Conservation (phyloP, 2,113 vertebrate genomes). For the Salminus brasiliensis region DNA sequence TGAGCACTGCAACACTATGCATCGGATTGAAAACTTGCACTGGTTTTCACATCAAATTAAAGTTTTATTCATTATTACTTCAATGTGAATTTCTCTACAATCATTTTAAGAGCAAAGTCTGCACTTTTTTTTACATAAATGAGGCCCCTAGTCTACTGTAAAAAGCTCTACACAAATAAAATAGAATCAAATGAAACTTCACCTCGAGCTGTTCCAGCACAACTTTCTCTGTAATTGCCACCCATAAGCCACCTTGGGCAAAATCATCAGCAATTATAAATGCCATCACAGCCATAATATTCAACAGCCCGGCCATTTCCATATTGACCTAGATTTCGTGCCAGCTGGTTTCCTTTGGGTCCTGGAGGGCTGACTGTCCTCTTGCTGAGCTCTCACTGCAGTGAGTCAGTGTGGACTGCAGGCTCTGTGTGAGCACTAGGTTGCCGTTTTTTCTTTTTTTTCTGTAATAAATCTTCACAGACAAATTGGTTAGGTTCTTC, state of each 20-base stretch:
- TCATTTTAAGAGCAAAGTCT: background rate
- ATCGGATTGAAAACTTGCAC: too few relatives aligned
- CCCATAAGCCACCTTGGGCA: background rate
- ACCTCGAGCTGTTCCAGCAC: background rate
- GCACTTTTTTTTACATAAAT: background rate
- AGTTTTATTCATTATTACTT: background rate
- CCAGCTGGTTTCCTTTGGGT: constrained; percentile 20
- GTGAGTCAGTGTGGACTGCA: constrained; percentile 15
- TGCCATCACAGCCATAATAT: constrained; percentile 8
- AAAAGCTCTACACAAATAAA: background rate
- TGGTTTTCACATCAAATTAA: background rate
- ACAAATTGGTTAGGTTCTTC: constrained; percentile 25
- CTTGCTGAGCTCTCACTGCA: constrained; percentile 1
- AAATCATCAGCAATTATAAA: constrained; percentile 5
- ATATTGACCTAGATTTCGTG: constrained; percentile 18
- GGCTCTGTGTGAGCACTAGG: background rate
- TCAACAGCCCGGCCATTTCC: background rate
- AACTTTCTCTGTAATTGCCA: constrained; percentile 8
- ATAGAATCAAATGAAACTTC: background rate
- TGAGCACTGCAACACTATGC: too few relatives aligned
- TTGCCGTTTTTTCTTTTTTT: background rate
- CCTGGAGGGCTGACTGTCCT: background rate
- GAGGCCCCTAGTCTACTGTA: background rate
- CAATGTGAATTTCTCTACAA: background rate
- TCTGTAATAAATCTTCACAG: constrained; percentile 26